Base-by-base conservation (phyloP, 2,888 invertebrate species). In the Catocala sponsa region DNA sequence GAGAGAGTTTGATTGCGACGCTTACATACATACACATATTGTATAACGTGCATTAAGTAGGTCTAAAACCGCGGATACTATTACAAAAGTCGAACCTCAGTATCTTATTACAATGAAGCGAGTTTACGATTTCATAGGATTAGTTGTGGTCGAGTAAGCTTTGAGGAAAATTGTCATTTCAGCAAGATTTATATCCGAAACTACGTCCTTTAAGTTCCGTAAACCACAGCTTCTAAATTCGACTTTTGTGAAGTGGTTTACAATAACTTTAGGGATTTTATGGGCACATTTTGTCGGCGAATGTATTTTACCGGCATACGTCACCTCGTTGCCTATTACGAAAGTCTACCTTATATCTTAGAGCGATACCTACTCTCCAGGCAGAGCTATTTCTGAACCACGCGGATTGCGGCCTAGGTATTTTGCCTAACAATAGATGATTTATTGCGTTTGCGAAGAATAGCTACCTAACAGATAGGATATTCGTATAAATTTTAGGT, bases 381-480 rank as follows among this genome's bases (percentile, higher is more conserved):
- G 66, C 76, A 64, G 65, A 70, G 84, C 85, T 91, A 91, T 91
- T 91, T 89, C 84, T 87, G 89, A 83, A 82, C 72, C 79, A 72
- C 66, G 70, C 74, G 76, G 71, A 81, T 78, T 83, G 83, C 81
- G 83, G 84, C 86, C 81, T 86, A 85, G 82, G 78, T 84, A 80
- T 82, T 85, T 81, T 80, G 84, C 81, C 85, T 84, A 87, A 86
- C 84, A 86, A 87, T 86, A 85, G 74, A 79, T 78, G 82, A 80
- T 83, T 84, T 79, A 80, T 70, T 76, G 78, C 65, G 70, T 65
- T 68, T 72, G 57, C 65, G 69, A 72, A 70, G 70, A 74, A 63
- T 76, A 72, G 66, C 61, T 67, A 72, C 61, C 57, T 63, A 65
- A 63, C 56, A 65, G 59, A 73, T 72, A 70, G 53, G 50, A 58